Conservation (phyloP, 2,888 invertebrate genomes). For the Rhagonycha lutea region DNA sequence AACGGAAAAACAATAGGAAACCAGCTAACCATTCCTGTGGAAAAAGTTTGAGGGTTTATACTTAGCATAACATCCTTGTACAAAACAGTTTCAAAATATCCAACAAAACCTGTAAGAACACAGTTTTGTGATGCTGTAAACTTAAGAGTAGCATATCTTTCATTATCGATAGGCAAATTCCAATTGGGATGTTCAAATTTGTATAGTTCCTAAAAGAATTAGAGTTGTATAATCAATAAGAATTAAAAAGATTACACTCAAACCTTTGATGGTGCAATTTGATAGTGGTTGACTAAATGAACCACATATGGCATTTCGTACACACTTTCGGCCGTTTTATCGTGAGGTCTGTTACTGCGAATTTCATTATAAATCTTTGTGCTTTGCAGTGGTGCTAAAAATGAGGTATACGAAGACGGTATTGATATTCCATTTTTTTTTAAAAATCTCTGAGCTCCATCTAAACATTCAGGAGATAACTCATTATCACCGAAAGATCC, state of each 20-base stretch:
- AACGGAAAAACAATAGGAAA: conserved; percentile 96
- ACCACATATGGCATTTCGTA: conserved; percentile 92
- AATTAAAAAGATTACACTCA: background rate
- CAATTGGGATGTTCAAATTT: conserved; percentile 90
- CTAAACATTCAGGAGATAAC: conserved; percentile 95
- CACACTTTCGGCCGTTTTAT: conserved; percentile 59
- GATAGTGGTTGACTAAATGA: conserved; percentile 82
- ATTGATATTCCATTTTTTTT: conserved; percentile 90
- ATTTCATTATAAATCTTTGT: conserved; percentile 84
- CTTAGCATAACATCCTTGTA: conserved; percentile 86
- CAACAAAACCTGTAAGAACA: conserved; percentile 91
- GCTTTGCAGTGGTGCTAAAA: conserved; percentile 90
- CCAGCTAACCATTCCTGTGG: conserved; percentile 95
- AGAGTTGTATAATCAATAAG: background rate
- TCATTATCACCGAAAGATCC: conserved; percentile 98
- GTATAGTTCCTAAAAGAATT: conserved; percentile 68
- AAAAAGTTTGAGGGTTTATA: conserved; percentile 87
- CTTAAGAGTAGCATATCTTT: conserved; percentile 68
- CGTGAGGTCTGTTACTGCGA: conserved; percentile 55
- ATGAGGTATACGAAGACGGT: conserved; percentile 87
- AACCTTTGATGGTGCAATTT: conserved; percentile 71
- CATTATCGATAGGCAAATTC: conserved; percentile 69
- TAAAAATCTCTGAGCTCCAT: conserved; percentile 87
- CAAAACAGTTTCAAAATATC: conserved; percentile 90
- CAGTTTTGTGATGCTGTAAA: conserved; percentile 77